phyloP scores from a whole-genome alignment of 2,797 vertebrate genomes.

The Ceyx erithaca region DNA sequence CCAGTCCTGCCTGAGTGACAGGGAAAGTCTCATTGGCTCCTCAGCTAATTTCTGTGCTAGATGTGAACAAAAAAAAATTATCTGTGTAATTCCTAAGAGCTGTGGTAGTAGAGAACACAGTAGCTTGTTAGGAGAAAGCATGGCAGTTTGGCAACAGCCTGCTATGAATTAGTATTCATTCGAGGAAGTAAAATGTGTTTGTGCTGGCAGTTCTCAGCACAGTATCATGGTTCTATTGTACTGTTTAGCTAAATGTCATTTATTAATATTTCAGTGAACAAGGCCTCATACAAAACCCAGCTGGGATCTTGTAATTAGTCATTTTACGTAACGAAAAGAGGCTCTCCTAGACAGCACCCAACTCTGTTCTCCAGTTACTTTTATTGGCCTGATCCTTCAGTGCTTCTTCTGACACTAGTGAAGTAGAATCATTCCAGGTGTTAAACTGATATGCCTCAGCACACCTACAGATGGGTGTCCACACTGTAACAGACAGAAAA shows the following conservation, averaged over 20 bases:
- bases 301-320: conserved; percentile 29
- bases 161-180: not conserved
- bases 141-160: not conserved
- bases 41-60: not conserved
- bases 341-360: not conserved
- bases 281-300: conserved; percentile 18
- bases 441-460: not conserved
- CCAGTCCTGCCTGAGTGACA: not conserved
- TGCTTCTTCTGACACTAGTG: not conserved
- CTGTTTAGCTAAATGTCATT: conserved; percentile 39
- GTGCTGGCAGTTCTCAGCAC: not conserved
- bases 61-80: not conserved
- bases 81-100: not conserved
- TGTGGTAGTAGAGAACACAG: not conserved
- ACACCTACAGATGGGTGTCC: not conserved
- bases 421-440: not conserved
- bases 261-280: conserved; percentile 59
- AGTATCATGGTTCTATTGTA: not conserved
- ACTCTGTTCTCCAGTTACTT: not conserved
- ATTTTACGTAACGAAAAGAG: not conserved
- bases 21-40: not conserved
- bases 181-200: not conserved
- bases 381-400: not conserved
- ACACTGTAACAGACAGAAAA: not conserved
- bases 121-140: not conserved